These are phyloP conservation scores for Hippasteria phrygiana DNA, from an alignment of 53 echinoderm and acorn worm species.

Conservation along the genomic window DNA sequence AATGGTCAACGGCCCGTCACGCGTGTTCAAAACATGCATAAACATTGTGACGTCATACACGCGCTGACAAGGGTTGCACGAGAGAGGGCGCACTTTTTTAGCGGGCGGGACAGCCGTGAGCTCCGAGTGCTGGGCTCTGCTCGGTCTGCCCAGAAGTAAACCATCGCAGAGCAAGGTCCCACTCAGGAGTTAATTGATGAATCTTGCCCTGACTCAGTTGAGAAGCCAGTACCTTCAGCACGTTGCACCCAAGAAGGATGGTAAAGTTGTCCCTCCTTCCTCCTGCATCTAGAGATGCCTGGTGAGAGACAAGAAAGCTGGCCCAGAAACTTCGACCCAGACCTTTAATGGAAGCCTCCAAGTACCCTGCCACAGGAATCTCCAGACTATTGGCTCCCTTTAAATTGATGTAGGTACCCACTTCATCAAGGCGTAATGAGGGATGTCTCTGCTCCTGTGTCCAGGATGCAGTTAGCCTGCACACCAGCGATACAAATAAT, in stretches of 20 bases:
- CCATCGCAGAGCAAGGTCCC: slow-evolving; percentile 5
- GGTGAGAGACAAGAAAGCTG: not conserved
- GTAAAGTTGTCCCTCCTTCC: not conserved
- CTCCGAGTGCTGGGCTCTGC: too few relatives aligned
- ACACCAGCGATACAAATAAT: not conserved
- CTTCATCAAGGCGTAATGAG: slow-evolving; percentile 19
- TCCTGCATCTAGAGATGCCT: not conserved
- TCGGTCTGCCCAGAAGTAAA: not conserved
- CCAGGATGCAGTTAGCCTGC: not conserved
- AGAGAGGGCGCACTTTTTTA: too few relatives aligned
- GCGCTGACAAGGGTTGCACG: too few relatives aligned
- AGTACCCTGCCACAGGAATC: slow-evolving; percentile 22
- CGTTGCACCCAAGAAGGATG: not conserved
- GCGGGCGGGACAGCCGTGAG: too few relatives aligned
- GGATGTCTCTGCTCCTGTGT: slow-evolving; percentile 44
- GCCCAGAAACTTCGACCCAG: not conserved
- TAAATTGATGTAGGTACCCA: slow-evolving; percentile 17
- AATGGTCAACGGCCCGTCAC: too few relatives aligned
- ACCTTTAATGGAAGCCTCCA: slow-evolving; percentile 20
- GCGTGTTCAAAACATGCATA: too few relatives aligned
- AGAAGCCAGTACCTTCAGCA: not conserved
- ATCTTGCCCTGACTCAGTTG: not conserved
- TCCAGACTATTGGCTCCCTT: slow-evolving; percentile 28
- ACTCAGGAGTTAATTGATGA: not conserved
- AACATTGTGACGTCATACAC: too few relatives aligned